Evolutionary conservation across 1,140 invertebrate genomes (phyloP), one percentile per base, ranked within the genome.

Genomic region (Chlorops oryzae): DNA sequence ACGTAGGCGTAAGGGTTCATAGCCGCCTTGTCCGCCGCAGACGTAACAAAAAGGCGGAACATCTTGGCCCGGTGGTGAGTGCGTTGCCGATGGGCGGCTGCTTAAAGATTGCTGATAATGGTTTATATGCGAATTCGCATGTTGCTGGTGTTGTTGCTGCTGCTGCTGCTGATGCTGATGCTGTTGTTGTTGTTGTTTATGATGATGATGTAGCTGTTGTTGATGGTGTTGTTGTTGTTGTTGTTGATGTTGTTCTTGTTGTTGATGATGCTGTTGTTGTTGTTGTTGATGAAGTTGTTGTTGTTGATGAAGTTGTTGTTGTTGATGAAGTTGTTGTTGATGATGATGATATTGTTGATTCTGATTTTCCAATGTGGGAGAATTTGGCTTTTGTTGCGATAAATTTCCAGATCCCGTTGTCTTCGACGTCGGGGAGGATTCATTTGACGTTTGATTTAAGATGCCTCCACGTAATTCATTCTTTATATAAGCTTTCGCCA

Each of bases 21-120:
- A 85, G 60, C 86, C 84, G 51, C 82, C 80, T 15, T 78, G 74
- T 47, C 83, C 85, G 23, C 90, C 89, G 74, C 91, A 94, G 13
- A 93, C 89, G 74, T 90, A 93, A 75, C 91, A 94, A 47, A 86
- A 70, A 22, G 73, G 65, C 15, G 57, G 44, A 27, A 17, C 52
- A 51, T 55, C 50, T 12, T 59, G 58, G 3, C 60, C 54, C 4
- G 59, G 57, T n/a, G 64, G 58, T 42, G 37, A 12, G 35, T 6
- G 12, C 37, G 24, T 20, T 9, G 18, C 10, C 9, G 39, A 9
- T 10, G 39, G 39, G 39, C 13, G 9, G 28, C n/a, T n/a, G n/a
- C n/a, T n/a, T n/a, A n/a, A n/a, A n/a, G n/a, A n/a, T n/a, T n/a
- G n/a, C n/a, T n/a, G n/a, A n/a, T n/a, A n/a, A n/a, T n/a, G n/a